These are phyloP conservation scores for Myotis planiceps DNA, from an alignment of 2,797 vertebrate genomes.

Conservation along the genomic window DNA sequence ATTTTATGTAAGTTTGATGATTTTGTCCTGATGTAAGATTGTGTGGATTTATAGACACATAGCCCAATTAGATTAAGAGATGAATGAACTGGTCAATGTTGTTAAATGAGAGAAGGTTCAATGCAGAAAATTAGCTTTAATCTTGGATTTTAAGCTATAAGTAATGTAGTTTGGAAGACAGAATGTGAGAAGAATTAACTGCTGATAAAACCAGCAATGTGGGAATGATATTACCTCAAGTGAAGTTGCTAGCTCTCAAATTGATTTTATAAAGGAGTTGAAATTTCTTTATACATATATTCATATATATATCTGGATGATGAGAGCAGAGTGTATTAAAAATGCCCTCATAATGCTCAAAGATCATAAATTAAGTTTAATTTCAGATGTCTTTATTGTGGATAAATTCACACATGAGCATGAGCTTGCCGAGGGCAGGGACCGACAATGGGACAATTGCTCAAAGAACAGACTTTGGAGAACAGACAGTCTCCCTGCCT, in stretches of 20 bases:
- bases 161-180: neutral
- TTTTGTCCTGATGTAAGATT: neutral
- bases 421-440: neutral
- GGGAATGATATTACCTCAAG: neutral
- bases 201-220: neutral
- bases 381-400: neutral
- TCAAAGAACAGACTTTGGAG: neutral
- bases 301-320: neutral
- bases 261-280: neutral
- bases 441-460: neutral
- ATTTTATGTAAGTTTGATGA: neutral
- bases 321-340: neutral
- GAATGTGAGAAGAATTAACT: constrained; percentile 33
- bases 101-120: constrained; percentile 33
- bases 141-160: constrained; percentile 3
- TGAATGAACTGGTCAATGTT: neutral
- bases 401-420: neutral
- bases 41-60: neutral
- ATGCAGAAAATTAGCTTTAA: constrained; percentile 31
- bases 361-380: neutral
- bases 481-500: neutral
- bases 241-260: neutral
- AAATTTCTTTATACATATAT: neutral
- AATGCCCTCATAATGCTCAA: neutral
- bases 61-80: neutral